phyloP scores from a whole-genome alignment of 2,113 vertebrate species.

The Zosterops hypoxanthus region DNA sequence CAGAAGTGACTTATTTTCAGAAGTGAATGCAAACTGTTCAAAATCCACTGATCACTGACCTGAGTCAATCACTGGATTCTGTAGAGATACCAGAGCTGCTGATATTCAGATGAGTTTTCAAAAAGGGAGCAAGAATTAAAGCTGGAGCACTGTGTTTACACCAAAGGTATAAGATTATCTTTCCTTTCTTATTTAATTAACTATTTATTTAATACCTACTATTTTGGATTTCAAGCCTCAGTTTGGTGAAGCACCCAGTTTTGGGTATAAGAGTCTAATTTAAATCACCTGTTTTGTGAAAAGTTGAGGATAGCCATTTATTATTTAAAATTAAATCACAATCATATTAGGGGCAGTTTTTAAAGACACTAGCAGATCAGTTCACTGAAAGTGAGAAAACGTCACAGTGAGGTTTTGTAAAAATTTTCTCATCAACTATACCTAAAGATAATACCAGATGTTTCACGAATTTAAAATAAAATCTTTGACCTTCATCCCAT shows the following conservation, averaged over 20 bases:
- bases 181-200: neutral
- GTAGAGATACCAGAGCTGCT: neutral
- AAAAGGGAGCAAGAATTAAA: neutral
- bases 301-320: neutral
- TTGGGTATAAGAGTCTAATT: neutral
- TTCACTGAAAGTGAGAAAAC: neutral
- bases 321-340: neutral
- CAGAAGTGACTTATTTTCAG: neutral
- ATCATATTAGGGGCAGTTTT: neutral
- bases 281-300: neutral
- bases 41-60: neutral
- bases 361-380: neutral
- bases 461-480: neutral
- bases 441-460: rapidly evolving
- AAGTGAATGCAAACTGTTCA: neutral
- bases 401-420: neutral
- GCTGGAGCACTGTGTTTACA: neutral
- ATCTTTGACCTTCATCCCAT: neutral
- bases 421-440: neutral
- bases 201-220: neutral
- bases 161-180: neutral
- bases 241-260: neutral
- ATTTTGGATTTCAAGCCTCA: neutral
- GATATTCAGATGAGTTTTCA: neutral
- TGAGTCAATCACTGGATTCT: neutral